These are phyloP conservation scores for Choristoneura fumiferana DNA, from an alignment of 1,140 invertebrate genomes.

Conservation along the genomic window DNA sequence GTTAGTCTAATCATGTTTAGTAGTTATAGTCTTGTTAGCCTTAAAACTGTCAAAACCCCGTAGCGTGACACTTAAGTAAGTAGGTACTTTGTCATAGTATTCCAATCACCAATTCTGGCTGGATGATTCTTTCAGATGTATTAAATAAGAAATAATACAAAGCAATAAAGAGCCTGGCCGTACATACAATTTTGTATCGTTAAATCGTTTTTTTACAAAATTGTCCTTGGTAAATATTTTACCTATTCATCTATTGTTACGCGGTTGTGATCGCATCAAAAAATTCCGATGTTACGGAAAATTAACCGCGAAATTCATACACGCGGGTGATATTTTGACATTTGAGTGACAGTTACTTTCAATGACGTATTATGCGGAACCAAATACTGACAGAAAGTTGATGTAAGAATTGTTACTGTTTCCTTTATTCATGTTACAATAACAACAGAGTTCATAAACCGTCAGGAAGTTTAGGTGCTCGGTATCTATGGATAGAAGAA, in stretches of 20 bases:
- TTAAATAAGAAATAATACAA: too few relatives aligned
- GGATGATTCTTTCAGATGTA: too few relatives aligned
- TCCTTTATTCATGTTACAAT: slow-evolving; percentile 22
- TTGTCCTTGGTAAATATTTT: background rate
- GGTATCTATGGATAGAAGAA: background rate
- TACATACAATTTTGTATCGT: too few relatives aligned
- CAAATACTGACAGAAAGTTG: slow-evolving; percentile 41
- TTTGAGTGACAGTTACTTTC: slow-evolving; percentile 73
- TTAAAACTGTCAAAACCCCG: too few relatives aligned
- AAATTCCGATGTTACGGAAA: slow-evolving; percentile 48
- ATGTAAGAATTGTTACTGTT: slow-evolving; percentile 27
- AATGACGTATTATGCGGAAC: slow-evolving; percentile 61
- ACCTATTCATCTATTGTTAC: slow-evolving; percentile 25
- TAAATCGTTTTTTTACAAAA: too few relatives aligned
- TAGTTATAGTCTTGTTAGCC: too few relatives aligned
- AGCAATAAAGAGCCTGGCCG: too few relatives aligned
- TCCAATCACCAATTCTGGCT: too few relatives aligned
- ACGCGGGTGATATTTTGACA: slow-evolving; percentile 62
- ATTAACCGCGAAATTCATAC: slow-evolving; percentile 49
- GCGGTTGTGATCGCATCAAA: slow-evolving; percentile 42
- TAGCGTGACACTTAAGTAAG: too few relatives aligned
- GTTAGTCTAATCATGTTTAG: too few relatives aligned
- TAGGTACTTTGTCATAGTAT: too few relatives aligned
- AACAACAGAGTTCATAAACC: background rate
- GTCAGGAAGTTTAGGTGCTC: background rate